Base-by-base conservation (phyloP, 2,113 vertebrate genomes). In the Apodemus speciosus region DNA sequence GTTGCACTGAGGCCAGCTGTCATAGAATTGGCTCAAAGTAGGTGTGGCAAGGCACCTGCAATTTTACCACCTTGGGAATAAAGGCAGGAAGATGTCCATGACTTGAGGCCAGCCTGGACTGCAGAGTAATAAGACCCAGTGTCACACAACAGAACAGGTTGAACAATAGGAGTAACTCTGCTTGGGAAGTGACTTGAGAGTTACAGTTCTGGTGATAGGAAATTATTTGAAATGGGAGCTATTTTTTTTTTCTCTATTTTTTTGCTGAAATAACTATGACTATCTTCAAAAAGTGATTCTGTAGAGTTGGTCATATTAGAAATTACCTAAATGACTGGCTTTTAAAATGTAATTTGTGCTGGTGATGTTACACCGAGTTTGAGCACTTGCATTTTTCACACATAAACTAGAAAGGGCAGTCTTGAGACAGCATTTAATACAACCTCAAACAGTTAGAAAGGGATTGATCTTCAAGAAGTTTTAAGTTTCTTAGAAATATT, bases 211-310 rank as follows among this genome's bases (percentile, higher is more conserved):
- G 76, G 43, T 92, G 79, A 83, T 30, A 71, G 18, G 53, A 25
- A 92, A 43, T 92, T 83, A 80, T 94, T 56, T 86, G 62, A 84
- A 90, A 73, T 69, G 75, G 92, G 53, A 95, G 91, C 32, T 73
- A 16, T 16, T 91, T 79, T 92, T 30, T 16, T 91, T 79, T 92
- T 30, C 18, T 90, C 11, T 53, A 25, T 40, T 95, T 96, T 96
- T 94, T 90, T 62, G 73, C 43, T 79, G 58, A 79, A 32, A 1
- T 69, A 27, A 51, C 64, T 66, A 0, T 81, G 49, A 56, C 49
- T 88, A 2, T 80, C 80, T 69, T 93, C 35, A 69, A 92, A 93
- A 71, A 53, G 40, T 56, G 51, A 25, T 90, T 93, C 23, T 85
- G 6, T 92, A 40, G 27, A 87, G 8, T 90, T 89, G 40, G 49